Percentiles rank a stretch among this genome's conserved stretches.
Conservation (phyloP, 2,113 vertebrate species). For the Cottus gobio region DNA sequence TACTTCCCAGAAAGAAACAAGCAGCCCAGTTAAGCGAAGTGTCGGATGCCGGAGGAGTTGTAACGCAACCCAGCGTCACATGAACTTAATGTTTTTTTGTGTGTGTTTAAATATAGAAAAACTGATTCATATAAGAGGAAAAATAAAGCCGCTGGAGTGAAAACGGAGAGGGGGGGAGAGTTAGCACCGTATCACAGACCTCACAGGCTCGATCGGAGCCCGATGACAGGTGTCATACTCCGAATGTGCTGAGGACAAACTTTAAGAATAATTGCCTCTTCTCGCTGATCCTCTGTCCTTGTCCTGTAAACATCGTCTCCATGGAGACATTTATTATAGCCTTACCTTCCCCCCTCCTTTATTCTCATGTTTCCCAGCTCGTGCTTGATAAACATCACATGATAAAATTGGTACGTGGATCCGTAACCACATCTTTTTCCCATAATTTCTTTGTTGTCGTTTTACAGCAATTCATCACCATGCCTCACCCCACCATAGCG, state of each 20-base stretch:
- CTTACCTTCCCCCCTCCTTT: conserved; percentile 6
- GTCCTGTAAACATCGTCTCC: conserved; percentile 38
- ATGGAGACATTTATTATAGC: conserved; percentile 28
- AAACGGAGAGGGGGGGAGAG: conserved; percentile 55
- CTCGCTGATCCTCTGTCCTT: conserved; percentile 16
- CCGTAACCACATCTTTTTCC: too few species aligned
- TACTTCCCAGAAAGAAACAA: conserved; percentile 53
- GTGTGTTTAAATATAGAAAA: conserved; percentile 74
- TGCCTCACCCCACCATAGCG: conserved; percentile 44
- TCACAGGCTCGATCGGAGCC: conserved; percentile 23
- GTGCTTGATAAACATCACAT: neutral
- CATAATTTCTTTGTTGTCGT: conserved; percentile 17
- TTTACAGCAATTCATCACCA: conserved; percentile 55
- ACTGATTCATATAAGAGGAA: conserved; percentile 46
- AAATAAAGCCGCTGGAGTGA: conserved; percentile 45
- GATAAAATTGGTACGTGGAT: neutral
- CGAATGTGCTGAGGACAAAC: conserved; percentile 50
- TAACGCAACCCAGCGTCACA: conserved; percentile 63
- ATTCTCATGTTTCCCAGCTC: conserved; percentile 10
- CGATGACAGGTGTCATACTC: conserved; percentile 41
- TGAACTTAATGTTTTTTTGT: conserved; percentile 45
- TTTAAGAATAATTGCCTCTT: conserved; percentile 41
- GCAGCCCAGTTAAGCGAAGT: conserved; percentile 35
- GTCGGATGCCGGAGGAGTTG: conserved; percentile 36
- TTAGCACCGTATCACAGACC: conserved; percentile 66